Base-by-base conservation (phyloP, 2,888 invertebrate genomes). In the Pinctada fucata region DNA sequence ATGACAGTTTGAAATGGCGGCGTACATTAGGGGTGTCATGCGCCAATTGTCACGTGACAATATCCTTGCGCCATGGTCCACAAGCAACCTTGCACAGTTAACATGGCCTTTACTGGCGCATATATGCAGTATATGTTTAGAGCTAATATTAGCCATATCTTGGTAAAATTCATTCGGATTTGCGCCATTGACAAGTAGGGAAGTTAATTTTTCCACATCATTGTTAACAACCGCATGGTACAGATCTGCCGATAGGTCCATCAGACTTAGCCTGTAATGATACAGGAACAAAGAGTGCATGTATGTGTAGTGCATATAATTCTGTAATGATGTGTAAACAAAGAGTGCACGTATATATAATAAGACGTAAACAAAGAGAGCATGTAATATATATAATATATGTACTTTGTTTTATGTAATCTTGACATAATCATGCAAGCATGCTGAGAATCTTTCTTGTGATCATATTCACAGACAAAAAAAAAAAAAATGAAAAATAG, bases 11-110 rank as follows among this genome's bases (percentile, higher is more conserved):
- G 85, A 82, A 3, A 82, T 74, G 4, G 89, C 84, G 72, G 87
- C 85, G 68, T 87, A 86, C 87, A 89, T 88, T 45, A 91, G 83
- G 0, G 91, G 91, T 1, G 90, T 88, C 80, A 89, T 90, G 8
- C 89, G 87, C 90, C 90, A 91, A 6, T 86, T 86, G 80, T 90
- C 91, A 49, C 86, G 84, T 3, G 85, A 83, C 49, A 85, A 82
- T 4, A 87, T 78, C 64, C 83, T 79, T 8, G 89, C 88, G 6
- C 88, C 88, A 51, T 81, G 81, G 2, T 89, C 84, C n/a, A 89
- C 75, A 51, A 91, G 69, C 0, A 86, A 70, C 71, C 85, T 85
- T 16, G 84, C 88, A 76, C 89, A 90, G 10, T 87, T 87, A 3
- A 82, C 72, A 10, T 85, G 80, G 2, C 90, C 91, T 78, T 89